Evolutionary conservation across 2,113 vertebrate genomes (phyloP).

Genomic region (Podarcis raffonei): DNA sequence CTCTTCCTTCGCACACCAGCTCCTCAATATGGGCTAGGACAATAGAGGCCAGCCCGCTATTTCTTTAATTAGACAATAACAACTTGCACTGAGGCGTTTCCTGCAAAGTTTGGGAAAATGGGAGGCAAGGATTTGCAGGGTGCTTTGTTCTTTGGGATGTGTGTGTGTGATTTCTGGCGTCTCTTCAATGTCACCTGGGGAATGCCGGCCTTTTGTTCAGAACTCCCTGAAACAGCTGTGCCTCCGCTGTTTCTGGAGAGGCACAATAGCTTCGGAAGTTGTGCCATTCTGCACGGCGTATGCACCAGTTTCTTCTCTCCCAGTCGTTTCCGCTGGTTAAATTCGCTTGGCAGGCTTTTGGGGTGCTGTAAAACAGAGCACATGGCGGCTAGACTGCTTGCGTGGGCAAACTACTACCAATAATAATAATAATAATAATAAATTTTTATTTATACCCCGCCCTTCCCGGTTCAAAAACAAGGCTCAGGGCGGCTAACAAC

Average conservation of each 20-base stretch:
- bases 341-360: not conserved
- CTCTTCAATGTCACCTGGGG: not conserved
- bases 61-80: not conserved
- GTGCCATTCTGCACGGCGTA: not conserved
- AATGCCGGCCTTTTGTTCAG: not conserved
- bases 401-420: too few relatives aligned
- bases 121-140: not conserved
- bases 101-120: not conserved
- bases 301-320: not conserved
- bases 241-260: not conserved
- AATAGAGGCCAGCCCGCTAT: not conserved
- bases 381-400: not conserved
- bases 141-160: not conserved
- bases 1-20: not conserved
- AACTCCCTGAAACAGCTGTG: not conserved
- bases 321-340: not conserved
- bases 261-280: not conserved
- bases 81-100: not conserved
- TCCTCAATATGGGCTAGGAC: not conserved
- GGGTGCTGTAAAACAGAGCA: not conserved
- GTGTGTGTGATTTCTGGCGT: not conserved
- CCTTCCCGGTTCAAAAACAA: too few relatives aligned
- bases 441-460: too few relatives aligned
- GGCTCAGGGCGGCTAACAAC: too few relatives aligned
- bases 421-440: too few relatives aligned